Conservation (phyloP, 2,113 vertebrate genomes). For the Hemibagrus wyckioides region DNA sequence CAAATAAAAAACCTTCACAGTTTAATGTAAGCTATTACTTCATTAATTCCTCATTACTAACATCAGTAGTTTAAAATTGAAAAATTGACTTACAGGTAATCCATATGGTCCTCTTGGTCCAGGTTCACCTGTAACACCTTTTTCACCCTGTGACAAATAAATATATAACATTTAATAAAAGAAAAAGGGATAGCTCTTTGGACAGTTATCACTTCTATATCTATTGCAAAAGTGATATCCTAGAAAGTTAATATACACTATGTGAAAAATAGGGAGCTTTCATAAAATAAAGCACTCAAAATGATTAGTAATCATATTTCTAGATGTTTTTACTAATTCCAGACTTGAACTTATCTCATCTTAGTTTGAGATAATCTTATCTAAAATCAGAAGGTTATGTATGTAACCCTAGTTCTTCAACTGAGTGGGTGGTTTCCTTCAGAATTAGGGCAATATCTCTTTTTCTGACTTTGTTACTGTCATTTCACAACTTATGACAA, state of each 20-base stretch:
- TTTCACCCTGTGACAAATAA: slow-evolving; percentile 69
- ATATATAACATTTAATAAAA: neutral
- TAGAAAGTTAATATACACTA: neutral
- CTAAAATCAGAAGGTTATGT: neutral
- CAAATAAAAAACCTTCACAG: neutral
- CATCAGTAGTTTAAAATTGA: neutral
- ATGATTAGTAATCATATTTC: neutral
- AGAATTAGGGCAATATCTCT: neutral
- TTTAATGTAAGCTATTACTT: neutral
- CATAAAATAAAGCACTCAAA: neutral
- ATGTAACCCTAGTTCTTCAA: neutral
- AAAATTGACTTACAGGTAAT: slow-evolving; percentile 85
- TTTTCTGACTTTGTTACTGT: neutral
- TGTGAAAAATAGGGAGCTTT: neutral
- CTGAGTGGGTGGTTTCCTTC: neutral
- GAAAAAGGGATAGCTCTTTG: neutral
- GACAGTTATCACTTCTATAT: neutral
- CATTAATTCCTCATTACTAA: neutral
- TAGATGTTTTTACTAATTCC: neutral
- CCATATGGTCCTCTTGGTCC: slow-evolving; percentile 95
- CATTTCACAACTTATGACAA: neutral
- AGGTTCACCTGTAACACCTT: slow-evolving; percentile 83
- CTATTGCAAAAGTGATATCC: neutral
- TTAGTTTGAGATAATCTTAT: neutral
- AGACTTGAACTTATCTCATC: neutral